Evolutionary conservation across 1,140 invertebrate species (phyloP).

Genomic region (Drosophila subobscura): DNA sequence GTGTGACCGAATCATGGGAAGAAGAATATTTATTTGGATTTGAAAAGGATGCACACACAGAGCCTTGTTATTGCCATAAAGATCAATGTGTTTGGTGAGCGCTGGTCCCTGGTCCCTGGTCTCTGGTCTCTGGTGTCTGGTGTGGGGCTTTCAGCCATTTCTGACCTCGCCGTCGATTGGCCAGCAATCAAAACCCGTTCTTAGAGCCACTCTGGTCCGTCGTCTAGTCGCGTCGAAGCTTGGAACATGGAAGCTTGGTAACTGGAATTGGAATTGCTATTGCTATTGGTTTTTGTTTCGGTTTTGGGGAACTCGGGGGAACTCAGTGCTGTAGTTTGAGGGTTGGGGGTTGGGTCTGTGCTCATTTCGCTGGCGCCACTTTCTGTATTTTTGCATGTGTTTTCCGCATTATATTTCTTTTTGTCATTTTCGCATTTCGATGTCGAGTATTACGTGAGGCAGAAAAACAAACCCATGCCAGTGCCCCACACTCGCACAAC

Average conservation of each 20-base stretch:
- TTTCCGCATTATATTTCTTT: conserved; percentile 65
- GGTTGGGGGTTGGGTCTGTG: conserved; percentile 43
- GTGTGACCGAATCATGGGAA: too few species aligned
- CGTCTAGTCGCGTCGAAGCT: conserved; percentile 14
- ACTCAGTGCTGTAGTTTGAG: background rate
- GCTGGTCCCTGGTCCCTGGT: background rate
- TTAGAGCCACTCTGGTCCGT: background rate
- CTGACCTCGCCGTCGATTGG: conserved; percentile 48
- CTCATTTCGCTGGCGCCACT: conserved; percentile 75
- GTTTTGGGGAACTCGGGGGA: background rate
- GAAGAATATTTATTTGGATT: too few species aligned
- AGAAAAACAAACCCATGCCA: too few species aligned
- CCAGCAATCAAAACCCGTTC: conserved; percentile 48
- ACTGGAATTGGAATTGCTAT: conserved; percentile 45
- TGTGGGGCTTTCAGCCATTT: conserved; percentile 41
- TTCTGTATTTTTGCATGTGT: conserved; percentile 55
- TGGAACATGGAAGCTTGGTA: conserved; percentile 9
- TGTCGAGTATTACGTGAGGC: conserved; percentile 36
- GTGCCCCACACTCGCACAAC: conserved; percentile 1
- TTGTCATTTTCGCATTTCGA: conserved; percentile 71
- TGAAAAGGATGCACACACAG: background rate
- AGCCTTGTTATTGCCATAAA: conserved; percentile 31
- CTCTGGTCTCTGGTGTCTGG: too few species aligned
- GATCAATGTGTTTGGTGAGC: conserved; percentile 22
- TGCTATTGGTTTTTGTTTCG: conserved; percentile 5